These are phyloP conservation scores for Idris sp. DNA, from an alignment of 1,140 invertebrate genomes.

Conservation along the genomic window DNA sequence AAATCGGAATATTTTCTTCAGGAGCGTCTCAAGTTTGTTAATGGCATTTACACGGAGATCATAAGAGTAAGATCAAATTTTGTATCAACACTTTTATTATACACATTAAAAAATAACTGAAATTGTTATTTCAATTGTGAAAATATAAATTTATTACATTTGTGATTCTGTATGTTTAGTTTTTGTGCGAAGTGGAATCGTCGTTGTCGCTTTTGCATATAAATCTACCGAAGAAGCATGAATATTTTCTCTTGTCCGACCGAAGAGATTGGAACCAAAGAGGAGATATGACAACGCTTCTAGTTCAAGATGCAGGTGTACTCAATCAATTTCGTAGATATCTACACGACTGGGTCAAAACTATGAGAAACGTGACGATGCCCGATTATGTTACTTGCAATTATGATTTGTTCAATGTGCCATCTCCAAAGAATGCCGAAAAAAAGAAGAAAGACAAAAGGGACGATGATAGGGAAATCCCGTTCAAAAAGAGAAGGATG, in stretches of 20 bases:
- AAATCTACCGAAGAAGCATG: slow-evolving; percentile 60
- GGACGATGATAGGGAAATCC: too few relatives aligned
- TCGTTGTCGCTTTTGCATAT: slow-evolving; percentile 65
- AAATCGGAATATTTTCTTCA: slow-evolving; percentile 62
- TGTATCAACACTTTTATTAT: slow-evolving; percentile 7
- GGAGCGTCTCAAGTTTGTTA: slow-evolving; percentile 68
- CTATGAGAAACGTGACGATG: slow-evolving; percentile 70
- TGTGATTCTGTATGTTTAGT: too few relatives aligned
- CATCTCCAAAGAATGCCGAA: too few relatives aligned
- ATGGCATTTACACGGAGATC: slow-evolving; percentile 72
- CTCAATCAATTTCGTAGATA: slow-evolving; percentile 72
- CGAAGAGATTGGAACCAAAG: slow-evolving; percentile 71
- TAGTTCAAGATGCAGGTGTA: slow-evolving; percentile 77
- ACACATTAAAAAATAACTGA: too few relatives aligned
- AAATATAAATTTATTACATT: too few relatives aligned
- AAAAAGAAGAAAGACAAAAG: too few relatives aligned
- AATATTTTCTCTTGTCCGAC: slow-evolving; percentile 65
- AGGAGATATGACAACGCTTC: slow-evolving; percentile 72
- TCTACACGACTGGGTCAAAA: slow-evolving; percentile 74
- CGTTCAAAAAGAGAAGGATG: slow-evolving; percentile 3
- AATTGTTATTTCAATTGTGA: not conserved
- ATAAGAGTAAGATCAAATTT: slow-evolving; percentile 64
- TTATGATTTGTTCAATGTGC: slow-evolving; percentile 6
- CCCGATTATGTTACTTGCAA: slow-evolving; percentile 68
- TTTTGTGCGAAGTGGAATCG: slow-evolving; percentile 77